Percentiles rank a stretch among this genome's conserved stretches.
Evolutionary conservation across 35 echinoderm and acorn worm species (phyloP).

Genomic region (Stichopus chloronotus): DNA sequence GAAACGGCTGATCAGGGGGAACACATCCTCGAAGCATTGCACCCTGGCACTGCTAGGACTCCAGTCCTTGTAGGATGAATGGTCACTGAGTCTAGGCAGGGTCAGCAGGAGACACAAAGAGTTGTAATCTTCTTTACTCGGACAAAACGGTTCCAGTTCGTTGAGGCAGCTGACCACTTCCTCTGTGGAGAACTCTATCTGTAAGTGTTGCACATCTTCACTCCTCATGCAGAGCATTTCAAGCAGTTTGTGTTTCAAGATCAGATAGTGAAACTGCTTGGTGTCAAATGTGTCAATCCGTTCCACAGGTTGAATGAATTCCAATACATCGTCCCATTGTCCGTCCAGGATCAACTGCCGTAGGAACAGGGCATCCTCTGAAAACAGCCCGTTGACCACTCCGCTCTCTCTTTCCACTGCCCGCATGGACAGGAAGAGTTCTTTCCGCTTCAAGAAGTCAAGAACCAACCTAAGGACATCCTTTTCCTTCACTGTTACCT

Average conservation of each 20-base stretch:
- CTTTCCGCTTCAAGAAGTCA: conserved; percentile 83
- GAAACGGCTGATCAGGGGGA: conserved; percentile 81
- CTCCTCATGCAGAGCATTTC: conserved; percentile 98
- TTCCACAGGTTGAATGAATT: conserved; percentile 94
- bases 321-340: conserved; percentile 97
- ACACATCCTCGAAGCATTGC: conserved; percentile 90
- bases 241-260: conserved; percentile 93
- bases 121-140: conserved; percentile 93
- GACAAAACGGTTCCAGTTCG: conserved; percentile 93
- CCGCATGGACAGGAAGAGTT: conserved; percentile 92
- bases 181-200: conserved; percentile 94
- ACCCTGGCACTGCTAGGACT: conserved; percentile 91
- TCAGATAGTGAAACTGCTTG: conserved; percentile 80
- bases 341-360: conserved; percentile 92
- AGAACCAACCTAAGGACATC: conserved; percentile 92
- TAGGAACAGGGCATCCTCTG: conserved; percentile 92
- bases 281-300: conserved; percentile 87
- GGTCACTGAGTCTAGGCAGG: conserved; percentile 85
- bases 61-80: conserved; percentile 94
- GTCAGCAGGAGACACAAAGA: conserved; percentile 88
- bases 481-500: conserved; percentile 77
- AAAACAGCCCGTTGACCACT: conserved; percentile 88
- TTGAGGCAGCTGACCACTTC: conserved; percentile 88
- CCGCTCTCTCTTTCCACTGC: conserved; percentile 91
- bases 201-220: conserved; percentile 89